Evolutionary conservation across 1,140 invertebrate genomes (phyloP).

Genomic region (Heliconius himera): DNA sequence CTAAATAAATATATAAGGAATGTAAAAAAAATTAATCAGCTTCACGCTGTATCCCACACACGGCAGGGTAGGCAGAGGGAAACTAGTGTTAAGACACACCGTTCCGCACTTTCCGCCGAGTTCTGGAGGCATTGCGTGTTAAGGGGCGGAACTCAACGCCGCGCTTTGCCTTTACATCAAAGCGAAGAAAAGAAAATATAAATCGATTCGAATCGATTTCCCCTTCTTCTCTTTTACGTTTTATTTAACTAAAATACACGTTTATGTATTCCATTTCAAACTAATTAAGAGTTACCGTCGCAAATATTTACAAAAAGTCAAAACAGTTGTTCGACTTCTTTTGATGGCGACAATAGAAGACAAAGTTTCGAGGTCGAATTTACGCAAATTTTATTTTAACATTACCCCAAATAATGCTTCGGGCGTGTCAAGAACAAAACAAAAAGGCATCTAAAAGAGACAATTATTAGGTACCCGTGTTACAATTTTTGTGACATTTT

Average conservation of each 20-base stretch:
- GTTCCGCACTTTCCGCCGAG: too few species aligned
- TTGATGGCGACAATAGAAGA: background rate
- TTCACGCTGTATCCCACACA: too few species aligned
- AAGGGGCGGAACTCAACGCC: too few species aligned
- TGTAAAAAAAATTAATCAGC: too few species aligned
- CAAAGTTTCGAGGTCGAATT: conserved; percentile 36
- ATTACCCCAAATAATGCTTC: conserved; percentile 35
- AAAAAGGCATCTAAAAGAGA: conserved; percentile 52
- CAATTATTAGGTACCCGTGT: conserved; percentile 43
- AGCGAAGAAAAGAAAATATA: too few species aligned
- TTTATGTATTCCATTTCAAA: background rate
- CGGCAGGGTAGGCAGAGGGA: too few species aligned
- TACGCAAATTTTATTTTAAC: conserved; percentile 38
- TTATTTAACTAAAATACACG: background rate
- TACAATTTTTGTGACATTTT: conserved; percentile 39
- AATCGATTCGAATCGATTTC: too few species aligned
- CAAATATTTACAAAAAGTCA: background rate
- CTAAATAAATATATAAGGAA: background rate
- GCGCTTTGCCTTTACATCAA: too few species aligned
- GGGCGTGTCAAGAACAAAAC: conserved; percentile 46
- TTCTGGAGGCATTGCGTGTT: too few species aligned
- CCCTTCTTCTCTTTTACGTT: too few species aligned
- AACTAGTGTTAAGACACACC: too few species aligned
- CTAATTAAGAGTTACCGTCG: background rate
- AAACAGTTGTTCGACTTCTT: background rate